Base-by-base conservation (phyloP, 2,113 vertebrate genomes). In the Trichechus manatus region DNA sequence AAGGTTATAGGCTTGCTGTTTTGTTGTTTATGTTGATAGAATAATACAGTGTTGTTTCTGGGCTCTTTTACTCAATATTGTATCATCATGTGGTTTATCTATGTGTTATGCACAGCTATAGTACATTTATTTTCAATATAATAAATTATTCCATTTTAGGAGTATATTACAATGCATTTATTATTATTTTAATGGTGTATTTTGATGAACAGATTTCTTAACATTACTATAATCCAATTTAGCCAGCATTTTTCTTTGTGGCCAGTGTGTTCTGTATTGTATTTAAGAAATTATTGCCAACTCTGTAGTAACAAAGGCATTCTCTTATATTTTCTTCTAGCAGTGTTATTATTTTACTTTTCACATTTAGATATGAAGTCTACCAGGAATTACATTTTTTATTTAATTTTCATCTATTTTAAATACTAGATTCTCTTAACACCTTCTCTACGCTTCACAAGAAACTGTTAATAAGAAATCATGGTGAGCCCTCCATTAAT, bases 201-300 rank as follows among this genome's bases (percentile, higher is more conserved):
- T 91, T 93, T 95, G 31, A 85, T 85, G 22, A 92, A 70, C 1
- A 31, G 31, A n/a, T n/a, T 87, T 83, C 17, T 83, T 13, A 83
- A 36, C 22, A n/a, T 87, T 74, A 78, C 36, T 61, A 36, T 72
- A 50, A 82, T 59, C 6, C 27, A 39, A 33, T 47, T 59, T 75
- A 68, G 6, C 1, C 14, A 87, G 82, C 64, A 66, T 39, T 39
- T 56, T 87, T 27, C 13, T 82, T 85, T 17, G 31, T 66, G 29
- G 15, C 3, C 33, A 86, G 15, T 59, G 8, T 3, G 68, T 89
- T 50, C 39, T 66, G 14, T 17, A 36, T 59, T 80, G 1, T 87
- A 2, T 59, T 91, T 50, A 85, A 77, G 5, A 87, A 91, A 77
- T 53, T 31, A 78, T 72, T 68, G 11, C 19, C 7, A 59, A 50